These are phyloP conservation scores for Schlechtendalia chinensis DNA, from an alignment of 1,140 invertebrate species.

Conservation along the genomic window DNA sequence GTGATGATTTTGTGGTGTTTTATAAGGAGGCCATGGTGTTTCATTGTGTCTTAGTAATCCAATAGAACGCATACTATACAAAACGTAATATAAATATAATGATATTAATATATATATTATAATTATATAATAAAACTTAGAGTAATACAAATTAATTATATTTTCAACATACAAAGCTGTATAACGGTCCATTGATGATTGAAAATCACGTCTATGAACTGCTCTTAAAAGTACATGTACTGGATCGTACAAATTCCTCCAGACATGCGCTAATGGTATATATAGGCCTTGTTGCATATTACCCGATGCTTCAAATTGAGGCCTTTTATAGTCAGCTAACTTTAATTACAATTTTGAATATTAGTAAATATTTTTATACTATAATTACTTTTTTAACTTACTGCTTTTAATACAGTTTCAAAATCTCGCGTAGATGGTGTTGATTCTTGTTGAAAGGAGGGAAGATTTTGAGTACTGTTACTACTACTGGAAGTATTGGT, in stretches of 20 bases:
- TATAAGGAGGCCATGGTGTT: conserved; percentile 80
- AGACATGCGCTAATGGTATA: conserved; percentile 78
- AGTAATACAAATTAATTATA: conserved; percentile 14
- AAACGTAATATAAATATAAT: no score
- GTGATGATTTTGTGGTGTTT: conserved; percentile 67
- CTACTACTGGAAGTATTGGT: conserved; percentile 58
- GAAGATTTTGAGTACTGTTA: neutral
- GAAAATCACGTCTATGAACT: conserved; percentile 89
- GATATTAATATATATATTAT: neutral
- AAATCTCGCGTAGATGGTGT: conserved; percentile 40
- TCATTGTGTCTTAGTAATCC: conserved; percentile 19
- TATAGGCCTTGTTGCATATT: conserved; percentile 93
- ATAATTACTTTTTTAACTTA: conserved; percentile 9
- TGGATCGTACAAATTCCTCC: conserved; percentile 91
- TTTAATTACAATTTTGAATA: conserved; percentile 53
- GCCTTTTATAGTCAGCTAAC: conserved; percentile 75
- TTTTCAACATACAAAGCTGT: conserved; percentile 72
- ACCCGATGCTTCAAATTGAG: conserved; percentile 74
- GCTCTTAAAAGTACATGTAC: conserved; percentile 86
- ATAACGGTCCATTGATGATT: conserved; percentile 87
- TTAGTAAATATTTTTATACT: conserved; percentile 22
- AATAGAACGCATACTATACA: conserved; percentile 15
- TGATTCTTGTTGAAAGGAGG: neutral
- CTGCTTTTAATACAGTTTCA: conserved; percentile 49
- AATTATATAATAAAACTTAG: neutral